Conservation (phyloP, 2,113 vertebrate genomes). For the Bagarius yarrelli region DNA sequence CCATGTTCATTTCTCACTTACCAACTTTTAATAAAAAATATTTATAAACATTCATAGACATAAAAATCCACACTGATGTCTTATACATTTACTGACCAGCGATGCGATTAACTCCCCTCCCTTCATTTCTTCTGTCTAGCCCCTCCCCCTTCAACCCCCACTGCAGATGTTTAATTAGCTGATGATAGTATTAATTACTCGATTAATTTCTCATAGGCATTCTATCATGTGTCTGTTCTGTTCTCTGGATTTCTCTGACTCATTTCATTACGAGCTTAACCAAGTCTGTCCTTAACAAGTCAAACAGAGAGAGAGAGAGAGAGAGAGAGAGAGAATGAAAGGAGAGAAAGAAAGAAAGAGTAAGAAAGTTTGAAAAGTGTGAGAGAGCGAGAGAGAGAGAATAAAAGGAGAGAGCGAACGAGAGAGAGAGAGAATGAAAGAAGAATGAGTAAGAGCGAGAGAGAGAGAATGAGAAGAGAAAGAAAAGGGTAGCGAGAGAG, state of each 20-base stretch:
- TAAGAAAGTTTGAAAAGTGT: too few species aligned
- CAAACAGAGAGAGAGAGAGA: neutral
- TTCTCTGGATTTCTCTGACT: constrained; percentile 19
- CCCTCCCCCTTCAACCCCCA: neutral
- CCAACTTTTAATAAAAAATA: too few species aligned
- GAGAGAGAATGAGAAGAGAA: too few species aligned
- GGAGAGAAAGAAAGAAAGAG: neutral
- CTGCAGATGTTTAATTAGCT: constrained; percentile 45
- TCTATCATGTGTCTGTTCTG: constrained; percentile 32
- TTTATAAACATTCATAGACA: too few species aligned
- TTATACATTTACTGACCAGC: neutral
- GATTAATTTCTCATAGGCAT: constrained; percentile 30
- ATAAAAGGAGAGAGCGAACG: too few species aligned
- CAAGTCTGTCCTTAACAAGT: constrained; percentile 31
- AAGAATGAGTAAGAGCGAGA: neutral
- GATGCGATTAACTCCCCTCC: too few species aligned
- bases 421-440: neutral
- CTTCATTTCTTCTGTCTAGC: neutral
- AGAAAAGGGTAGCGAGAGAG: too few species aligned
- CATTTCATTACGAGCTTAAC: constrained; percentile 36
- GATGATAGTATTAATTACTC: constrained; percentile 47
- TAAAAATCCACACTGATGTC: neutral
- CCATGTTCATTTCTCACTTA: neutral
- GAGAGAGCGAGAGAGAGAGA: too few species aligned
- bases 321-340: neutral